Base-by-base conservation (phyloP, 2,888 invertebrate genomes). In the Dusona sp. region DNA sequence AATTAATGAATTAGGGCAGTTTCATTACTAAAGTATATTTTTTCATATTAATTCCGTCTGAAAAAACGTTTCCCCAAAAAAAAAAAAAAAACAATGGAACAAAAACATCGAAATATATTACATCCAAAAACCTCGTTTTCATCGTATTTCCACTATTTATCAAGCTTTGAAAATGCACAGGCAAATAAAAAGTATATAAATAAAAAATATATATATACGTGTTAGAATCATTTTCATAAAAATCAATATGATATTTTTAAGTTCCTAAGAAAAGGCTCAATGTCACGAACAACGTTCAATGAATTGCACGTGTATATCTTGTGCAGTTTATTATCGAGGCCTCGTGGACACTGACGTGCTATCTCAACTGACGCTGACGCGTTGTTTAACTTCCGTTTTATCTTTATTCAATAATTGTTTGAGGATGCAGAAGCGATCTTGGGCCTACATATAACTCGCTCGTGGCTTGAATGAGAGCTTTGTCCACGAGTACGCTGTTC, bases 371-470 rank as follows among this genome's bases (percentile, higher is more conserved):
- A 61, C 57, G 54, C 36, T 38, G 25, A 33, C 45, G 9, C 22
- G n/a, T 68, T 67, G 11, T 57, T 25, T 33, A 3, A 70, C 81
- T 81, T 81, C 67, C 81, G 74, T 45, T 81, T 67, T 81, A 29
- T 42, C 22, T 85, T 64, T 65, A 33, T 73, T 86, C 83, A 79
- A 86, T 86, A 86, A 86, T 86, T 86, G 86, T 84, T 84, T 54
- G 78, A 51, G 86, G 83, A 86, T 86, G 86, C 81, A 74, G 80
- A 84, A 81, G 68, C 64, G 42, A 45, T 77, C 54, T 54, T 45
- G 65, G 33, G 57, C 38, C 51, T 25, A 54, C 70, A 19, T 33
- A 51, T n/a, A 45, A 36, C n/a, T n/a, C n/a, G 11, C 75, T 75
- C 81, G 45, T 54, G 57, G 65, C 64, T 45, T 74, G 61, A 86